Conservation (phyloP, 2,888 invertebrate genomes). For the Choristoneura rosaceana region DNA sequence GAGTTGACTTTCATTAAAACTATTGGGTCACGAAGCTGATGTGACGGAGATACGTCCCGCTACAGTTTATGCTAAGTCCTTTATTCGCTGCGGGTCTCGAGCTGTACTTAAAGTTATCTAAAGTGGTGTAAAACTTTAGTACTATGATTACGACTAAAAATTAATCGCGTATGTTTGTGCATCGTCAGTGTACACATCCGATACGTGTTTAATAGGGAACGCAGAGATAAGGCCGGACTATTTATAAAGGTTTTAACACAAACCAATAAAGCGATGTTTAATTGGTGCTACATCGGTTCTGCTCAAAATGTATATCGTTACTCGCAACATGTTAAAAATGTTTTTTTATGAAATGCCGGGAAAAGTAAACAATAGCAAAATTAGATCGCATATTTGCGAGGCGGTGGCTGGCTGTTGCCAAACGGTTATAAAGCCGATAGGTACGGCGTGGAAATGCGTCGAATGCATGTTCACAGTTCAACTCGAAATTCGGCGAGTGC, state of each 20-base stretch:
- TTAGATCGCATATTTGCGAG: slow-evolving; percentile 15
- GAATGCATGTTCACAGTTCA: slow-evolving; percentile 41
- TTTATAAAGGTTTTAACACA: slow-evolving; percentile 54
- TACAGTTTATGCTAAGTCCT: slow-evolving; percentile 27
- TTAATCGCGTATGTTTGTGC: slow-evolving; percentile 19
- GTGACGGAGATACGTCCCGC: slow-evolving; percentile 30
- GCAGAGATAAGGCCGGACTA: slow-evolving; percentile 52
- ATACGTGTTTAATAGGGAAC: slow-evolving; percentile 48
- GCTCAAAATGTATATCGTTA: slow-evolving; percentile 24
- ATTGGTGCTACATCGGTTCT: slow-evolving; percentile 56
- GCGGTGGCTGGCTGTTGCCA: not conserved
- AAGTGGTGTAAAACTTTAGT: slow-evolving; percentile 18
- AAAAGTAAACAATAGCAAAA: slow-evolving; percentile 24
- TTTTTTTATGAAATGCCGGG: slow-evolving; percentile 8
- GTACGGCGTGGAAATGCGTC: slow-evolving; percentile 28
- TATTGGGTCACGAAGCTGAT: slow-evolving; percentile 67
- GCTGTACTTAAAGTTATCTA: slow-evolving; percentile 26
- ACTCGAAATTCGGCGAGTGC: slow-evolving; percentile 41
- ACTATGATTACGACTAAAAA: slow-evolving; percentile 20
- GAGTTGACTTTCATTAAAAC: slow-evolving; percentile 73
- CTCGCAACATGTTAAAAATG: slow-evolving; percentile 6
- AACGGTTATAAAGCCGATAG: slow-evolving; percentile 25
- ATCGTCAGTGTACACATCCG: slow-evolving; percentile 24
- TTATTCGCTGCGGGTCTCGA: slow-evolving; percentile 8
- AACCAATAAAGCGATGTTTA: slow-evolving; percentile 62